These are phyloP conservation scores for Cristatella mucedo DNA, from an alignment of 2,888 invertebrate species.

Conservation along the genomic window DNA sequence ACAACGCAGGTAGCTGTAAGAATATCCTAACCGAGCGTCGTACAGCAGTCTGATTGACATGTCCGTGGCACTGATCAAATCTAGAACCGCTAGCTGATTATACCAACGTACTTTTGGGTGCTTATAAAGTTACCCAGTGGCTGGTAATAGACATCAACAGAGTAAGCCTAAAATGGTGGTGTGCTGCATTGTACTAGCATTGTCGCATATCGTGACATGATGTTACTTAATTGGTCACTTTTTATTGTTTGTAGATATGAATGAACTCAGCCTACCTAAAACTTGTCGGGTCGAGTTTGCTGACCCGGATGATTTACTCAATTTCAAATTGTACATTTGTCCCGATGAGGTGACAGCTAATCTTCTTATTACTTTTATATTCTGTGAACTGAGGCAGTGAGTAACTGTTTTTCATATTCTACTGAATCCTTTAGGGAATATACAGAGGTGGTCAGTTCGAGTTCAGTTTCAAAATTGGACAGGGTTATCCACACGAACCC, in stretches of 20 bases:
- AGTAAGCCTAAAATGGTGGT: too few relatives aligned
- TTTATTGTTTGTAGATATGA: conserved; percentile 63
- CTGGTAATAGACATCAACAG: too few relatives aligned
- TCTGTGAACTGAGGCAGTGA: too few relatives aligned
- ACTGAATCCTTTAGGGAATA: conserved; percentile 51
- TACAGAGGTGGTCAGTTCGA: conserved; percentile 82
- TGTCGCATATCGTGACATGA: background rate
- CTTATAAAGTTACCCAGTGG: too few relatives aligned
- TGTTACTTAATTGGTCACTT: too few relatives aligned
- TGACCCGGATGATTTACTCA: conserved; percentile 84
- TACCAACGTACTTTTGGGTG: too few relatives aligned
- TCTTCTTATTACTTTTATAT: too few relatives aligned
- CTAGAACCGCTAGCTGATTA: too few relatives aligned
- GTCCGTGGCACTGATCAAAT: too few relatives aligned
- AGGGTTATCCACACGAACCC: conserved; percentile 93
- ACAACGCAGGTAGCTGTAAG: too few relatives aligned
- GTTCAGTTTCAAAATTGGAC: conserved; percentile 93
- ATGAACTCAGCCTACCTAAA: conserved; percentile 88
- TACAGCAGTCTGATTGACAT: too few relatives aligned
- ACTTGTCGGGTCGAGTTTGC: conserved; percentile 90
- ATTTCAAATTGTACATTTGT: conserved; percentile 83
- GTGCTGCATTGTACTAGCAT: background rate
- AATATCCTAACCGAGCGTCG: too few relatives aligned
- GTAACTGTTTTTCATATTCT: background rate
- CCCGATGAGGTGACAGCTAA: conserved; percentile 63